phyloP scores from a whole-genome alignment of 2,888 invertebrate genomes.

The Trachelus troglodyta region DNA sequence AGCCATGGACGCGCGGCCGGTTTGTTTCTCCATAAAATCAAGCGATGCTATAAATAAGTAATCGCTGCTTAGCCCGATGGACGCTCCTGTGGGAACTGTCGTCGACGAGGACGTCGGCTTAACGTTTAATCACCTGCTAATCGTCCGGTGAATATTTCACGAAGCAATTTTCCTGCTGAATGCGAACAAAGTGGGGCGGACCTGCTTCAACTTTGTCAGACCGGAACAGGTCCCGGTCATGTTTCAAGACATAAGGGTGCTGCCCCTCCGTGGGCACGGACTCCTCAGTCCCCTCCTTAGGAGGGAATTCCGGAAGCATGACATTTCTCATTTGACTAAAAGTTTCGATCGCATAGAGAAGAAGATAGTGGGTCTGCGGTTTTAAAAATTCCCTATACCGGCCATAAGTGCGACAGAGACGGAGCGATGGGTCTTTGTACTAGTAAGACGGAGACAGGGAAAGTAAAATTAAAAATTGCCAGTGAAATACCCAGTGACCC shows the following conservation, averaged over 20 bases:
- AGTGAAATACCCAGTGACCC: not conserved
- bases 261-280: not conserved
- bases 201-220: not conserved
- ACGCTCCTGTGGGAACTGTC: not conserved
- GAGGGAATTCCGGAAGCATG: not conserved
- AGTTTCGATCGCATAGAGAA: not conserved
- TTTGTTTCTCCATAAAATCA: not conserved
- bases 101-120: not conserved
- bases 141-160: slow-evolving; percentile 55
- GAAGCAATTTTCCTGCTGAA: slow-evolving; percentile 42
- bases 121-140: slow-evolving; percentile 37
- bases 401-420: not conserved
- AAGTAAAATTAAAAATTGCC: not conserved
- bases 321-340: not conserved
- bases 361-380: not conserved
- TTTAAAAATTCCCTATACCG: not conserved
- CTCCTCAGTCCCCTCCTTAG: not conserved
- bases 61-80: not conserved
- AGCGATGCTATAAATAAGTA: not conserved
- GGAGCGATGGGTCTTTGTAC: not conserved
- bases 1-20: not conserved
- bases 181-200: slow-evolving; percentile 18
- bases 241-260: not conserved
- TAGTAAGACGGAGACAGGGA: not conserved
- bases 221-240: not conserved